Conservation (phyloP, 2,113 vertebrate species). For the Malurus cyaneus region DNA sequence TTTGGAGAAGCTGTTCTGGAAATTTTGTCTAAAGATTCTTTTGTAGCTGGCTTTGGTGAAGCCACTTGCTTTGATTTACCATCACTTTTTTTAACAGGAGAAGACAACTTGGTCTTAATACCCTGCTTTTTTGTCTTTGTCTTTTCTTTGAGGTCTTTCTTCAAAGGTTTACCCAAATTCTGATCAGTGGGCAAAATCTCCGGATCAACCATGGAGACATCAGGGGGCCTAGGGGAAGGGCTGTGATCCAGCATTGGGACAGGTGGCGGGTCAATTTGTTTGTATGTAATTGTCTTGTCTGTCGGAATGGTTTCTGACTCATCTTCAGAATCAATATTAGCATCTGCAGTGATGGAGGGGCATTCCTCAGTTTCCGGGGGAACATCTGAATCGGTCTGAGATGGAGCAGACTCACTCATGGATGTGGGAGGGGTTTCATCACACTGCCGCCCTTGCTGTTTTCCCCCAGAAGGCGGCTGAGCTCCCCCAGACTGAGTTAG, state of each 20-base stretch:
- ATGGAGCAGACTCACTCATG: slow-evolving; percentile 89
- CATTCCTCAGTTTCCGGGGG: slow-evolving; percentile 94
- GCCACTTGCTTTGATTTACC: slow-evolving; percentile 77
- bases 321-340: slow-evolving; percentile 96
- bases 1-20: slow-evolving; percentile 87
- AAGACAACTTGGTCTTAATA: slow-evolving; percentile 86
- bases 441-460: slow-evolving; percentile 85
- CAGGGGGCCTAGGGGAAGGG: slow-evolving; percentile 88
- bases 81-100: slow-evolving; percentile 86
- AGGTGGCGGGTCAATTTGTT: slow-evolving; percentile 89
- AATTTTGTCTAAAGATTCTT: slow-evolving; percentile 82
- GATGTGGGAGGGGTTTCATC: slow-evolving; percentile 95
- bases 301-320: slow-evolving; percentile 96
- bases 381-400: slow-evolving; percentile 93
- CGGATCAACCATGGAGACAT: slow-evolving; percentile 95
- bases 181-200: slow-evolving; percentile 88
- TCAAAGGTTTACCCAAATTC: slow-evolving; percentile 84
- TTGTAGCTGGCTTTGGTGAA: slow-evolving; percentile 82
- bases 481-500: slow-evolving; percentile 80
- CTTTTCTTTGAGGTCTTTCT: slow-evolving; percentile 89
- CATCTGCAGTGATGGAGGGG: slow-evolving; percentile 95
- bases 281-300: slow-evolving; percentile 91
- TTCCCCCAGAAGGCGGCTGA: slow-evolving; percentile 87
- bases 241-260: slow-evolving; percentile 84
- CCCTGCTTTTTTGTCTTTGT: slow-evolving; percentile 89